These are phyloP conservation scores for Oligia strigilis DNA, from an alignment of 2,888 invertebrate genomes.

Conservation along the genomic window DNA sequence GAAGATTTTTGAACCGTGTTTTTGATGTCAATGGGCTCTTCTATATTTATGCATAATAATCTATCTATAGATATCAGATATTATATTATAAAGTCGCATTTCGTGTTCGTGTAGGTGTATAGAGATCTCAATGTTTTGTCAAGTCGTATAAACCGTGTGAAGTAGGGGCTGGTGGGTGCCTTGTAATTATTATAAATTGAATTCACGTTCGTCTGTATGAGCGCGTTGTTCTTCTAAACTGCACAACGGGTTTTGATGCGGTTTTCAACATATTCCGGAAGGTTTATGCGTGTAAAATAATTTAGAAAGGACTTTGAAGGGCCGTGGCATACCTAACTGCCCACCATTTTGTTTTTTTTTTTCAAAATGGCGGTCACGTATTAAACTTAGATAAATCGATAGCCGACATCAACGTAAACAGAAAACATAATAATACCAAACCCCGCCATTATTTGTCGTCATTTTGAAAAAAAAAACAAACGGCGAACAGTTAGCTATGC, in stretches of 20 bases:
- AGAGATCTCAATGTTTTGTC: background rate
- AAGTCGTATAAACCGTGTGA: background rate
- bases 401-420: background rate
- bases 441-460: background rate
- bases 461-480: background rate
- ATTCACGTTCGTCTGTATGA: background rate
- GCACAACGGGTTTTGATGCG: background rate
- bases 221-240: background rate
- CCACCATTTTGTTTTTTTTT: no score
- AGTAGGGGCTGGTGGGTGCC: background rate
- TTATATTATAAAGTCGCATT: no score
- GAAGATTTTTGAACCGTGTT: background rate
- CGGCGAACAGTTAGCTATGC: background rate
- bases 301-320: background rate
- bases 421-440: background rate
- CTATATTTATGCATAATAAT: background rate
- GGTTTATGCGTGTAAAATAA: background rate
- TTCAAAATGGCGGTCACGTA: no score
- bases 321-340: no score
- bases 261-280: background rate
- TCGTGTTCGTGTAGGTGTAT: background rate
- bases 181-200: background rate
- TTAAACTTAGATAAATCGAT: background rate
- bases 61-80: background rate
- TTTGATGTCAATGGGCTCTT: background rate